Evolutionary conservation across 1,140 invertebrate genomes (phyloP).

Genomic region (Platorchestia sp.): DNA sequence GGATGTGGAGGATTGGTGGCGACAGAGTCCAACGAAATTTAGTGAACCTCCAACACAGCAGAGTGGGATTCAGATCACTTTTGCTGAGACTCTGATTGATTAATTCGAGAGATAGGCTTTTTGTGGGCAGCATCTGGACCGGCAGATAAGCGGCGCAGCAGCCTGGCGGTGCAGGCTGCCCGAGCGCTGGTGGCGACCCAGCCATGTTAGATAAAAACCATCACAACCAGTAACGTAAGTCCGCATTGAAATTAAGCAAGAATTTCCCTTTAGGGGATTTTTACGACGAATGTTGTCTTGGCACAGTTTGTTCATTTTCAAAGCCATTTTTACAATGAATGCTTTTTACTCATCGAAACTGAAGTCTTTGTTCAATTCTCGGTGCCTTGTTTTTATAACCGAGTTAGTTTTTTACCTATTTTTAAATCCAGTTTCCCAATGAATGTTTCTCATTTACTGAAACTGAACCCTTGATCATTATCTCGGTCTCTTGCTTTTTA

Average conservation of each 20-base stretch:
- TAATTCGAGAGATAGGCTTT: conserved; percentile 46
- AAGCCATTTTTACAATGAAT: background rate
- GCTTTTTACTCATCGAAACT: background rate
- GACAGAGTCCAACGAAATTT: background rate
- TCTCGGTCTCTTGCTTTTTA: no score
- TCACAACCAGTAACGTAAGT: no score
- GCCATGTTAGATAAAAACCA: no score
- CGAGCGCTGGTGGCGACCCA: no score
- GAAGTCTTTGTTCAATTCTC: no score
- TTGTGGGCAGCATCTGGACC: conserved; percentile 17
- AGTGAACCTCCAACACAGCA: background rate
- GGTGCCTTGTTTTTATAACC: no score
- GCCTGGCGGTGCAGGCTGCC: background rate
- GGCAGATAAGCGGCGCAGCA: background rate
- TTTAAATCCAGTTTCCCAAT: no score
- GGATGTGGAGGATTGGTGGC: background rate
- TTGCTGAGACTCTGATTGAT: conserved; percentile 17
- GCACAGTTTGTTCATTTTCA: no score
- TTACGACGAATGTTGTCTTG: background rate
- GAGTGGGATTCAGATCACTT: background rate
- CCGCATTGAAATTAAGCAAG: no score
- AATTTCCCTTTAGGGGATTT: background rate
- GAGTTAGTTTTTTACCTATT: no score
- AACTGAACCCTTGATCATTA: no score
- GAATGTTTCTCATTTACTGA: no score